Conservation (phyloP, 2,113 vertebrate species). For the Pelecanoides urinatrix region DNA sequence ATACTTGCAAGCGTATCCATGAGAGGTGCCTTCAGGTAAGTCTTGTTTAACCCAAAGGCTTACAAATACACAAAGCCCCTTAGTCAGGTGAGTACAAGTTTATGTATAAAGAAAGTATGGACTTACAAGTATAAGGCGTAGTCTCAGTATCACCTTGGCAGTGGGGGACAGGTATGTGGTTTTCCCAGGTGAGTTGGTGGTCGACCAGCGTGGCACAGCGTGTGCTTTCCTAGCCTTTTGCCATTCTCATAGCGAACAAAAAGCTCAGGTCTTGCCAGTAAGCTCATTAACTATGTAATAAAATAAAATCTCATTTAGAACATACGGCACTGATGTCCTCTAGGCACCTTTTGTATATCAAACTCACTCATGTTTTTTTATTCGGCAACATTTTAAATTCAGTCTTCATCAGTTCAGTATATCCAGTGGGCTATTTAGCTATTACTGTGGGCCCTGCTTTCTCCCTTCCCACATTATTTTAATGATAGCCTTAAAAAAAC, state of each 20-base stretch:
- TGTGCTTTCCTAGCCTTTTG: not conserved
- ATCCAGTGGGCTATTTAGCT: not conserved
- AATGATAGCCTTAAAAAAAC: not conserved
- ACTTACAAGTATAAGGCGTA: not conserved
- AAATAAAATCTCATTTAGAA: not conserved
- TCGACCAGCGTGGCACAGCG: not conserved
- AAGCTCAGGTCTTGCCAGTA: not conserved
- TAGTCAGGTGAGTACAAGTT: not conserved
- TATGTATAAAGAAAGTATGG: not conserved
- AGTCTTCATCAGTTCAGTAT: not conserved
- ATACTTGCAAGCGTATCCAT: not conserved
- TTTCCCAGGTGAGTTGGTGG: not conserved
- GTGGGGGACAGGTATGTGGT: not conserved
- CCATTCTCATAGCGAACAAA: not conserved
- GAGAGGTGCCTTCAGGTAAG: not conserved
- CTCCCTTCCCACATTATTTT: not conserved
- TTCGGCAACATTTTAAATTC: not conserved
- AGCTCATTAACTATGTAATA: not conserved
- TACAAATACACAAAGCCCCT: not conserved
- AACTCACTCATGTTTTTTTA: not conserved
- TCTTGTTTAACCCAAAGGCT: not conserved
- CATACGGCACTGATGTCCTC: not conserved
- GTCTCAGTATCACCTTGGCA: not conserved
- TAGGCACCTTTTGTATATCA: not conserved
- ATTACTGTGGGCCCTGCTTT: not conserved